Evolutionary conservation across 2,888 invertebrate genomes (phyloP), one percentile per base, ranked within the genome.

Genomic region (Hydraecia micacea): DNA sequence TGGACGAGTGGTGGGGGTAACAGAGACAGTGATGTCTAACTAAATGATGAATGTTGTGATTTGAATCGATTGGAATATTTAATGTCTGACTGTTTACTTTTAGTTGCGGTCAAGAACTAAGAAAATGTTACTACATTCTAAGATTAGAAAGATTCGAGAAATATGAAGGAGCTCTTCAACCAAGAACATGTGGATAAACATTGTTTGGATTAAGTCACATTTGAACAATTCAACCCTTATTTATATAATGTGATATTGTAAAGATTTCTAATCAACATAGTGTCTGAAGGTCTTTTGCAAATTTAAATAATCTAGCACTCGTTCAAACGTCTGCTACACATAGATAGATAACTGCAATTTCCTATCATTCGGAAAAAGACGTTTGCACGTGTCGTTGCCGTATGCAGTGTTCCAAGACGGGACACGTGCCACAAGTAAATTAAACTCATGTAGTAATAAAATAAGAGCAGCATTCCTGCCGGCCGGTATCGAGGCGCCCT

Each of bases 361-460:
- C 39, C 55, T 58, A 74, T 81, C 39, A 39, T 63, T 72, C 32
- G 32, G n/a, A 72, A 46, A 62, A 65, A 49, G 7, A 65, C 36
- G 15, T 25, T 15, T 32, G 81, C 79, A 81, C 15, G 39, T 74
- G 74, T 65, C 65, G 55, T 55, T 28, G 39, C 68, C 36, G 46
- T 55, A 72, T 84, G 81, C 73, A 81, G 36, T 69, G 68, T 72
- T 39, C 58, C 58, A 73, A 63, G 63, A 63, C 42, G 25, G 18
- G 39, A 36, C 84, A 81, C 75, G 63, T 70, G 72, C 46, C 36
- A 63, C 65, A 58, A 75, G 79, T 83, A 79, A 86, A 84, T 86
- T 76, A 76, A 83, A 84, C 55, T 72, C 55, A n/a, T 65, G 46
- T 49, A 66, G 72, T 72, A 73, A 77, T 75, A 84, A 72, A 83